A percentile compares a stretch with the other conserved stretches of the same genome.
Evolutionary conservation across 2,797 vertebrate genomes (phyloP).

Genomic region (Pelobates cultripes): DNA sequence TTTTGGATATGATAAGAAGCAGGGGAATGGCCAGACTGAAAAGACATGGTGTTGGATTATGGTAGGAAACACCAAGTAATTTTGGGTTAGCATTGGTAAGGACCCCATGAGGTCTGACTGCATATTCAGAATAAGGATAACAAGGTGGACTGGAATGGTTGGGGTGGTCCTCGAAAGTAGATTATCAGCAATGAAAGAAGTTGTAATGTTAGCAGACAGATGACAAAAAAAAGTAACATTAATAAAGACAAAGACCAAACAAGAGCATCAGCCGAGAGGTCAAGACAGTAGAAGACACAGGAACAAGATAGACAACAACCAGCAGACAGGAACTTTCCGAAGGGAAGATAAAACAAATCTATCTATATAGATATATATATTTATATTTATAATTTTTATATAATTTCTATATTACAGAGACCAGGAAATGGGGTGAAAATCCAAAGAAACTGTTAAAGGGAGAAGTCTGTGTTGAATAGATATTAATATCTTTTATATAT

Average conservation of each 20-base stretch:
- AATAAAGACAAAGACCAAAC: background rate
- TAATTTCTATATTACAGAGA: constrained; percentile 54
- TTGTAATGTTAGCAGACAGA: no score
- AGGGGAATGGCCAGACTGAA: no score
- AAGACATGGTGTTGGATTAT: no score
- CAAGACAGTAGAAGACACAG: constrained; percentile 6
- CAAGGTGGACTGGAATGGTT: no score
- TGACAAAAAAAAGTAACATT: background rate
- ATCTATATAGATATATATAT: constrained; percentile 45
- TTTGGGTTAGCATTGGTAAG: no score
- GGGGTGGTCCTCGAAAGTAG: no score
- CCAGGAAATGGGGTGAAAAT: constrained; percentile 45
- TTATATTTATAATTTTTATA: constrained; percentile 46
- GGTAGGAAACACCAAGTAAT: no score
- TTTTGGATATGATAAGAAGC: no score
- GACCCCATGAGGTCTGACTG: no score
- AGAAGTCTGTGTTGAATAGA: constrained; percentile 35
- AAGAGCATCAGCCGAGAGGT: background rate
- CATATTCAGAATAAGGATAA: no score
- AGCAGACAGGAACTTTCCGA: constrained; percentile 31
- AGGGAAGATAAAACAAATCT: constrained; percentile 49
- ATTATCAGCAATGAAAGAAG: no score
- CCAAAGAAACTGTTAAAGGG: constrained; percentile 37
- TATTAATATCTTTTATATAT: constrained; percentile 45
- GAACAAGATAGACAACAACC: constrained; percentile 20